phyloP scores from a whole-genome alignment of 2,888 invertebrate species.

The Hirtodrosophila duncani region DNA sequence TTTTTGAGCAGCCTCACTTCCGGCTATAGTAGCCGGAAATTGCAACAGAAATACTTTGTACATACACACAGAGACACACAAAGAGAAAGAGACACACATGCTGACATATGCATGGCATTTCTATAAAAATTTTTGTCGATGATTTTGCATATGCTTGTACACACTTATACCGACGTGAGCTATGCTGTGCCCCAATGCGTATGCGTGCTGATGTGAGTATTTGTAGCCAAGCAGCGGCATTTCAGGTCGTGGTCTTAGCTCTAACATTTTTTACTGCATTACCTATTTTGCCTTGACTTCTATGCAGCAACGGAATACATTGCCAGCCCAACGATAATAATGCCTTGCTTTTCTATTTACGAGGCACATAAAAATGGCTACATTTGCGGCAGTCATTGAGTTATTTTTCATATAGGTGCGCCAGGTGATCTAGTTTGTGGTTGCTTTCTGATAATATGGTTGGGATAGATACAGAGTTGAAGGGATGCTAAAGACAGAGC shows the following conservation, averaged over 20 bases:
- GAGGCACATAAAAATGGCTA: constrained; percentile 41
- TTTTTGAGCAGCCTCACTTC: constrained; percentile 65
- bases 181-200: constrained; percentile 33
- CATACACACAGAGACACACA: constrained; percentile 7
- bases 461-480: too few species aligned
- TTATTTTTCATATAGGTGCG: constrained; percentile 17
- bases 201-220: constrained; percentile 31
- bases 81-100: constrained; percentile 5
- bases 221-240: constrained; percentile 19
- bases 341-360: constrained; percentile 33
- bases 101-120: constrained; percentile 54
- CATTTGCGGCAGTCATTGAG: constrained; percentile 38
- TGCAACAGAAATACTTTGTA: constrained; percentile 55
- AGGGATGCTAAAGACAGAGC: too few species aligned
- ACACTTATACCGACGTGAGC: neutral
- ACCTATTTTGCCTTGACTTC: neutral
- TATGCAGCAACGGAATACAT: neutral
- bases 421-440: too few species aligned
- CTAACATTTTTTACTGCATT: constrained; percentile 30
- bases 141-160: constrained; percentile 51
- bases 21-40: constrained; percentile 63
- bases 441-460: too few species aligned
- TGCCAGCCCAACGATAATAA: constrained; percentile 11
- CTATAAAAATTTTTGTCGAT: constrained; percentile 57
- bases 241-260: constrained; percentile 15